Evolutionary conservation across 1,140 invertebrate species (phyloP).

Genomic region (Caerostris extrusa): DNA sequence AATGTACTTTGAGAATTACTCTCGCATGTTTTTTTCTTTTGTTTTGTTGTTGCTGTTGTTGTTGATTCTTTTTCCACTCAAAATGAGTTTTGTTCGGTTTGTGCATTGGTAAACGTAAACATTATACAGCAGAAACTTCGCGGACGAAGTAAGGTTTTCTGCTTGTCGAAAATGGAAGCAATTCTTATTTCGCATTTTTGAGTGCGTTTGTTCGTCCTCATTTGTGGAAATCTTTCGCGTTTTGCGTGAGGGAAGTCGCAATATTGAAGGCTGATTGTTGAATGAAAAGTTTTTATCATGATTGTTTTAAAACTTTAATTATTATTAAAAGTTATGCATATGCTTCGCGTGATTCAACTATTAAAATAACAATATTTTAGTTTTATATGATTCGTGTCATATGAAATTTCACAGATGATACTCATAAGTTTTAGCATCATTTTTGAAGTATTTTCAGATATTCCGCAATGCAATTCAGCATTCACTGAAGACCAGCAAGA

Average conservation of each 20-base stretch:
- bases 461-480: too few relatives aligned
- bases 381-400: too few relatives aligned
- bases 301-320: too few relatives aligned
- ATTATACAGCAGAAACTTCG: neutral
- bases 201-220: neutral
- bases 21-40: neutral
- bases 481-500: too few relatives aligned
- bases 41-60: too few relatives aligned
- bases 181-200: neutral
- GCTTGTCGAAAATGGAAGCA: neutral
- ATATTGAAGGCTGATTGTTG: neutral
- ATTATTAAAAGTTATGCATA: too few relatives aligned
- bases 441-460: too few relatives aligned
- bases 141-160: neutral
- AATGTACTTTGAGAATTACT: neutral
- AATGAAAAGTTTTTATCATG: too few relatives aligned
- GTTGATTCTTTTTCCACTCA: neutral
- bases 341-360: too few relatives aligned
- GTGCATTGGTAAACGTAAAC: neutral
- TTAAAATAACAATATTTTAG: too few relatives aligned
- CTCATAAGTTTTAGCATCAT: too few relatives aligned
- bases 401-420: too few relatives aligned
- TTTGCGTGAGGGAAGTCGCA: neutral
- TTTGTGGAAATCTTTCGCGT: neutral
- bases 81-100: neutral